Evolutionary conservation across 2,888 invertebrate species (phyloP).

Genomic region (Chrysolina haemoptera): DNA sequence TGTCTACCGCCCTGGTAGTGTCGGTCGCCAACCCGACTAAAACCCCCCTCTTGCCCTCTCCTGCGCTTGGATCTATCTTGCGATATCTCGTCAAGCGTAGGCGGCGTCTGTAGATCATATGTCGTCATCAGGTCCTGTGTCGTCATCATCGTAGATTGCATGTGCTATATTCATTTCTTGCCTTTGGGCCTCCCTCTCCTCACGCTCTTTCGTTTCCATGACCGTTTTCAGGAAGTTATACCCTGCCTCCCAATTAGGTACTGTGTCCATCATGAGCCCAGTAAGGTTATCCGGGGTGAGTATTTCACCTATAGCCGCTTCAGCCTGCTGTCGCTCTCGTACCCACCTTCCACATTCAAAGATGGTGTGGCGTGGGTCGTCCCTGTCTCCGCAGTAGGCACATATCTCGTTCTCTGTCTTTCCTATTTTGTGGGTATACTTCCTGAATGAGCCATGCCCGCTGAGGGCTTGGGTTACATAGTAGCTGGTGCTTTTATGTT

Average conservation of each 20-base stretch:
- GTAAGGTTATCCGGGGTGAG: too few species aligned
- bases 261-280: too few species aligned
- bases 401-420: slow-evolving; percentile 6
- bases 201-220: background rate
- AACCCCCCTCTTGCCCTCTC: background rate
- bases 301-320: background rate
- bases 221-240: background rate
- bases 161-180: background rate
- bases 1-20: too few species aligned
- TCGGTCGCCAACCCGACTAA: background rate
- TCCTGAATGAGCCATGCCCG: slow-evolving; percentile 10
- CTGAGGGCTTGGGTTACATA: background rate
- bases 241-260: too few species aligned
- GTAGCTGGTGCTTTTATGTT: background rate
- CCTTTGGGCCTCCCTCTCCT: slow-evolving; percentile 1
- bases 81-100: background rate
- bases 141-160: too few species aligned
- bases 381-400: background rate
- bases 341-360: slow-evolving; percentile 11
- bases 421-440: background rate
- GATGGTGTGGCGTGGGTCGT: slow-evolving; percentile 9
- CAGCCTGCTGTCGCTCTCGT: background rate
- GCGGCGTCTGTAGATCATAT: too few species aligned
- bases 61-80: background rate
- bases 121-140: too few species aligned